Evolutionary conservation across 2,113 vertebrate species (phyloP).

Genomic region (Sebastes schlegelii): DNA sequence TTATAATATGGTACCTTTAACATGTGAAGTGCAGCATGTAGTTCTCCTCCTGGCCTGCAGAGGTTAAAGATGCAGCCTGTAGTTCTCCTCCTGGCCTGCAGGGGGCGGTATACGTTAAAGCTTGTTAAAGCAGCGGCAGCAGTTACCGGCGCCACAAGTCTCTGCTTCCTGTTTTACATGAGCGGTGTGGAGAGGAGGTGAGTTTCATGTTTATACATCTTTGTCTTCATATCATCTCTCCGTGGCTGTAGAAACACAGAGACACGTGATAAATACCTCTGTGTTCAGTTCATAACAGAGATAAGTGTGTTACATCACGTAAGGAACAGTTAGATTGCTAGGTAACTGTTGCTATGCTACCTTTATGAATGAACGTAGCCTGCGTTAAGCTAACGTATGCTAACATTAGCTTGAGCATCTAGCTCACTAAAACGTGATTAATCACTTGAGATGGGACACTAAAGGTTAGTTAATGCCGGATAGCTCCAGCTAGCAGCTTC

Average conservation of each 20-base stretch:
- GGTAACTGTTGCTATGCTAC: conserved; percentile 31
- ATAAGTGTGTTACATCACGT: rapidly evolving
- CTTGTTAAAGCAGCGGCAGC: neutral
- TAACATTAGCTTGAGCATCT: conserved; percentile 11
- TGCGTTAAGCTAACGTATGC: conserved; percentile 34
- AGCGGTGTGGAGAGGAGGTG: conserved; percentile 44
- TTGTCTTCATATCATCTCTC: rapidly evolving
- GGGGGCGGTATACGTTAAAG: neutral
- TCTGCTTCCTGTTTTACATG: conserved; percentile 35
- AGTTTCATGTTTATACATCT: neutral
- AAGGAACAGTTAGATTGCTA: neutral
- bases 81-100: conserved; percentile 45
- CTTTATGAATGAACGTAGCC: conserved; percentile 30
- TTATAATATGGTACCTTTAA: no score
- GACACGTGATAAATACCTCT: rapidly evolving
- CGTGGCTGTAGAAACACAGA: rapidly evolving
- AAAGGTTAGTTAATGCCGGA: no score
- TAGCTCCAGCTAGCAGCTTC: no score
- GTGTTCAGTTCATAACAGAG: rapidly evolving
- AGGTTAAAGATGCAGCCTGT: neutral
- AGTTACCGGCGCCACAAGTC: neutral
- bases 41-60: conserved; percentile 27
- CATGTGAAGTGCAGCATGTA: neutral
- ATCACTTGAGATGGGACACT: neutral
- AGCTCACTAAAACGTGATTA: neutral